Conservation (phyloP, 2,113 vertebrate genomes). For the Hemichromis elongatus region DNA sequence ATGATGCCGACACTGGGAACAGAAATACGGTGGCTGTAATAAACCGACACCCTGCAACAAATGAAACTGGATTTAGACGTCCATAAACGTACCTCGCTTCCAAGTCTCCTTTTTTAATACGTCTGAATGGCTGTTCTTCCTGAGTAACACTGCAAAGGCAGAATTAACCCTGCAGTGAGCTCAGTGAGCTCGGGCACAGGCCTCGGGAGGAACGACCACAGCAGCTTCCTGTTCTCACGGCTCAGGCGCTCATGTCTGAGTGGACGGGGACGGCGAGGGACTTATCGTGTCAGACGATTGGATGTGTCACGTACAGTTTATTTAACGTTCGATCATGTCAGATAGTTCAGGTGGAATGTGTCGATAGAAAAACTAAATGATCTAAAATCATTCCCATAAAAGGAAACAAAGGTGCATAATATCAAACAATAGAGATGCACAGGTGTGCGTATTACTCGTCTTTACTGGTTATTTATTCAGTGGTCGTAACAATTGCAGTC, state of each 20-base stretch:
- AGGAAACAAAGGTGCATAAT: fast-evolving
- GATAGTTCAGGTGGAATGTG: too few relatives aligned
- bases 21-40: background rate
- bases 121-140: background rate
- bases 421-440: background rate
- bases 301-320: background rate
- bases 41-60: fast-evolving
- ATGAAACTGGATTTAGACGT: background rate
- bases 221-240: background rate
- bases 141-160: background rate
- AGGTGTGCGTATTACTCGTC: background rate
- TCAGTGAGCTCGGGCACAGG: background rate
- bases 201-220: background rate
- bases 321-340: too few relatives aligned
- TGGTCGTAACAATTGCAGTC: fast-evolving
- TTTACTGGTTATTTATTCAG: background rate
- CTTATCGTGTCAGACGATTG: fast-evolving
- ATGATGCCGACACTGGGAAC: background rate
- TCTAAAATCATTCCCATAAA: background rate
- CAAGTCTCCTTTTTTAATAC: background rate
- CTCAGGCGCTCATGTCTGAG: background rate
- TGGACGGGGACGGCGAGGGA: background rate
- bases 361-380: background rate
- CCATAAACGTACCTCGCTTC: background rate
- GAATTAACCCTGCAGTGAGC: background rate